Evolutionary conservation across 2,797 vertebrate genomes (phyloP).

Genomic region (Argentina silus): DNA sequence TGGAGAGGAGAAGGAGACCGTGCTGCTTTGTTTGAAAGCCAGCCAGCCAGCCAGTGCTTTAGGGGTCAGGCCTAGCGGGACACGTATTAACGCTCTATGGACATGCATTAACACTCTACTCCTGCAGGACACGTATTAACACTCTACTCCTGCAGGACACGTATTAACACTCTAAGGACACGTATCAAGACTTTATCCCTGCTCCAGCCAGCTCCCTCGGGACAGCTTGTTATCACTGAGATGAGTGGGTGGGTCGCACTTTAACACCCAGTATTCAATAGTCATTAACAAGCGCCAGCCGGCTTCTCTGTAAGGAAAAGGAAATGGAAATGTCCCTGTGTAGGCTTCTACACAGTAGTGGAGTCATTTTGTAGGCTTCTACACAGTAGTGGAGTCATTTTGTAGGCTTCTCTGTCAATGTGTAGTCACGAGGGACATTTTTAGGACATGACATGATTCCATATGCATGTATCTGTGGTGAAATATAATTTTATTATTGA

Average conservation of each 20-base stretch:
- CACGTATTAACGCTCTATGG: slow-evolving; percentile 50
- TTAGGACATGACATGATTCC: no score
- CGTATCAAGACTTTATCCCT: neutral
- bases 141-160: slow-evolving; percentile 36
- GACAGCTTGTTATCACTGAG: slow-evolving; percentile 47
- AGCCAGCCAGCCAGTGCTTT: slow-evolving; percentile 36
- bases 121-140: slow-evolving; percentile 44
- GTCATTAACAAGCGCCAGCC: neutral
- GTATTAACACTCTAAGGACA: no score
- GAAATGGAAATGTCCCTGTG: no score
- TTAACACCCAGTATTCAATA: slow-evolving; percentile 9
- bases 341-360: no score
- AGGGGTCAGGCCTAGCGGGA: slow-evolving; percentile 16
- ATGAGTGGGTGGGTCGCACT: slow-evolving; percentile 9
- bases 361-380: no score
- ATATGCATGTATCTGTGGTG: no score
- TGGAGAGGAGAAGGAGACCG: neutral
- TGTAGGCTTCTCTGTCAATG: no score
- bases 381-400: no score
- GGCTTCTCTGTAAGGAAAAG: no score
- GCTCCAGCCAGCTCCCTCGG: slow-evolving; percentile 39
- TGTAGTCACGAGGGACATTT: no score
- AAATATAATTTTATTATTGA: no score
- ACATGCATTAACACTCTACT: no score
- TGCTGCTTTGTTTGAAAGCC: slow-evolving; percentile 56